phyloP scores from a whole-genome alignment of 2,797 vertebrate genomes.

The Micromesistius poutassou region DNA sequence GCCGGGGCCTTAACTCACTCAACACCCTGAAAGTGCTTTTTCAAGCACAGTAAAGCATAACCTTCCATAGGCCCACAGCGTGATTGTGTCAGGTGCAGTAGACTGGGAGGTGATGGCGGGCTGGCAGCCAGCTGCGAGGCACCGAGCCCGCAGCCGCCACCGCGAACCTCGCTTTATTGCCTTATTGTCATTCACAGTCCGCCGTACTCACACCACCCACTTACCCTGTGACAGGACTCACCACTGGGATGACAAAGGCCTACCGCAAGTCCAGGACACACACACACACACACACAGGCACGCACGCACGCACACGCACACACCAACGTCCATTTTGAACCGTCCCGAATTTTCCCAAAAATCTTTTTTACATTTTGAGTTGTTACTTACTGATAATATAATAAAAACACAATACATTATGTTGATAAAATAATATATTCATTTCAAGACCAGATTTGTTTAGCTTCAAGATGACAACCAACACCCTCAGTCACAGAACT shows the following conservation, averaged over 20 bases:
- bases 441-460: too few species aligned
- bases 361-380: too few species aligned
- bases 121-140: slow-evolving; percentile 27
- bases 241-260: neutral
- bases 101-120: slow-evolving; percentile 39
- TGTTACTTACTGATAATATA: too few species aligned
- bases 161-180: slow-evolving; percentile 27
- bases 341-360: too few species aligned
- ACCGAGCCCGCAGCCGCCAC: slow-evolving; percentile 25
- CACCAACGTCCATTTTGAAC: too few species aligned
- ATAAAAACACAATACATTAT: too few species aligned
- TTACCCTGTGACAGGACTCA: neutral
- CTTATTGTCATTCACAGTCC: slow-evolving; percentile 16
- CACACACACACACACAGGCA: neutral
- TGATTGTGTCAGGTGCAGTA: slow-evolving; percentile 53
- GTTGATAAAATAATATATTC: too few species aligned
- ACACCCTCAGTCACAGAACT: too few species aligned
- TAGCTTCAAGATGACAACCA: too few species aligned
- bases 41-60: slow-evolving; percentile 52
- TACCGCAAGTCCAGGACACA: too few species aligned
- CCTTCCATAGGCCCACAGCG: slow-evolving; percentile 41
- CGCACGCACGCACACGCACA: slow-evolving; percentile 5
- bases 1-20: slow-evolving; percentile 19
- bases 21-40: slow-evolving; percentile 26
- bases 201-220: neutral